These are phyloP conservation scores for Paratrypauchen microcephalus DNA, from an alignment of 2,797 vertebrate genomes.

Conservation along the genomic window DNA sequence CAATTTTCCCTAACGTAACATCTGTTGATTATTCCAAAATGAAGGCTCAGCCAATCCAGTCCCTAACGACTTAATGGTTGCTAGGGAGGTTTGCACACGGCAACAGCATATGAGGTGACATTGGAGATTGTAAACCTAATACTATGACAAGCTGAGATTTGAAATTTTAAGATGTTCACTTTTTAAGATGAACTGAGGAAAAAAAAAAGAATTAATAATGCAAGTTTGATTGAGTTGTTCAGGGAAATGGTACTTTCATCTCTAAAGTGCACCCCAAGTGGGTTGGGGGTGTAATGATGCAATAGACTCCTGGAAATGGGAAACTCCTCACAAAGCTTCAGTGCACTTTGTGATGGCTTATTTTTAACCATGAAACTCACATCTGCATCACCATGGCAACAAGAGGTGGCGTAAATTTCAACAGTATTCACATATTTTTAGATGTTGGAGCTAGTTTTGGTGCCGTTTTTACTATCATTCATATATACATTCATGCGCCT, in stretches of 20 bases:
- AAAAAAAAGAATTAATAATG: not conserved
- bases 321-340: constrained; percentile 3
- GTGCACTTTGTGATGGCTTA: not conserved
- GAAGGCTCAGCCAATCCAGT: not conserved
- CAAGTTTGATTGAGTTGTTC: not conserved
- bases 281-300: constrained; percentile 2
- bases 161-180: not conserved
- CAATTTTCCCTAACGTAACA: constrained; percentile 30
- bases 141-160: constrained; percentile 4
- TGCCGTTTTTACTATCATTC: not conserved
- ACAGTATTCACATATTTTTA: not conserved
- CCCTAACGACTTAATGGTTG: constrained; percentile 23
- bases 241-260: not conserved
- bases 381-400: constrained; percentile 2
- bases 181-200: not conserved
- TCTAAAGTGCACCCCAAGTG: constrained; percentile 1
- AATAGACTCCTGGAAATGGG: not conserved
- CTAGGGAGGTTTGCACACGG: constrained; percentile 17
- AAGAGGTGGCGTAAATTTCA: not conserved
- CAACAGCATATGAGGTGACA: constrained; percentile 30
- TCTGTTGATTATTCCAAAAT: constrained; percentile 15
- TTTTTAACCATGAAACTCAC: not conserved
- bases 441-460: not conserved
- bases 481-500: not conserved
- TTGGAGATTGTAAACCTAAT: constrained; percentile 38